phyloP scores from a whole-genome alignment of 2,113 vertebrate species.

The Petaurus breviceps region DNA sequence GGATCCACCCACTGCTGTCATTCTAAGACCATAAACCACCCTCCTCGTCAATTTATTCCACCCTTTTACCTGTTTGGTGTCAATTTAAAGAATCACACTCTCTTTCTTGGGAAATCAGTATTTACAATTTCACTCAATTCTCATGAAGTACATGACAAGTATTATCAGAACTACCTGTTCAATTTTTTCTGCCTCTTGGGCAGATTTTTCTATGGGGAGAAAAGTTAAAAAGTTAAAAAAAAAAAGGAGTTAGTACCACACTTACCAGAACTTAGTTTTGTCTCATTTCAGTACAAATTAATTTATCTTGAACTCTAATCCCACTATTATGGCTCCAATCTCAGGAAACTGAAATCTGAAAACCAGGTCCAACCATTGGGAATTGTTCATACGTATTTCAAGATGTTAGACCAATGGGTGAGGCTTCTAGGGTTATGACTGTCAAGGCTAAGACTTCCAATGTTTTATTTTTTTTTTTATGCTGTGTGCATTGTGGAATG shows the following conservation, averaged over 20 bases:
- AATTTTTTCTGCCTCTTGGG: neutral
- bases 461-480: neutral
- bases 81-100: constrained; percentile 23
- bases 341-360: neutral
- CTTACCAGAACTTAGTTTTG: neutral
- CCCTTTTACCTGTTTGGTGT: constrained; percentile 32
- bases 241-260: neutral
- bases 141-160: constrained; percentile 19
- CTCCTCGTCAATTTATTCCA: neutral
- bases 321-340: neutral
- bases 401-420: neutral
- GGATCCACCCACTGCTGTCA: neutral
- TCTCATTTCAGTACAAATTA: neutral
- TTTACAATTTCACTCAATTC: constrained; percentile 44
- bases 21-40: neutral
- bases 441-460: neutral
- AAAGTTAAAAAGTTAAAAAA: neutral
- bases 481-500: neutral
- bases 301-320: neutral
- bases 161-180: neutral
- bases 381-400: neutral
- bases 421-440: neutral
- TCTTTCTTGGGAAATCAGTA: constrained; percentile 26
- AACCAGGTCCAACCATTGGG: neutral
- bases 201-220: neutral